These are phyloP conservation scores for Carcharodon carcharias DNA, from an alignment of 2,797 vertebrate species.

Conservation along the genomic window DNA sequence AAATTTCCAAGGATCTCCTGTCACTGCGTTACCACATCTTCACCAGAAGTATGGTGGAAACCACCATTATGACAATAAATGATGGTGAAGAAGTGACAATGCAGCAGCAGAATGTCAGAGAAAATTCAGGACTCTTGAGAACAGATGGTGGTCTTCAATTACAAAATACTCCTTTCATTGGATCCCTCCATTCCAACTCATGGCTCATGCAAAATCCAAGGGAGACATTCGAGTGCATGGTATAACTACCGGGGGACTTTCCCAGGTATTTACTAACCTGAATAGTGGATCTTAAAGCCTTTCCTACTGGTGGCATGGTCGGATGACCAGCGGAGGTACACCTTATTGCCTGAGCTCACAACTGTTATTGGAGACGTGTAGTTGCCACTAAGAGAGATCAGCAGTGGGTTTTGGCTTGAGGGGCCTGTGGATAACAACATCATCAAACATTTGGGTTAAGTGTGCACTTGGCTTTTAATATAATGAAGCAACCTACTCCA, in stretches of 20 bases:
- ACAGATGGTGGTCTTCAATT: not conserved
- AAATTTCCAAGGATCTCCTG: not conserved
- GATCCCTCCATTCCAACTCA: not conserved
- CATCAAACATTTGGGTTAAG: not conserved
- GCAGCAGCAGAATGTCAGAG: not conserved
- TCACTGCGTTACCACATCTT: not conserved
- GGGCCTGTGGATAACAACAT: conserved; percentile 61
- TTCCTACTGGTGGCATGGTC: conserved; percentile 91
- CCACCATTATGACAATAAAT: not conserved
- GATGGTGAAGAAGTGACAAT: not conserved
- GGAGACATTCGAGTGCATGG: not conserved
- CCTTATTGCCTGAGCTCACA: conserved; percentile 80
- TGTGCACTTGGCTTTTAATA: not conserved
- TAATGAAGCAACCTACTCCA: not conserved
- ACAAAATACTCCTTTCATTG: not conserved
- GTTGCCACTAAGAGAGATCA: conserved; percentile 90
- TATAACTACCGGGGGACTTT: not conserved
- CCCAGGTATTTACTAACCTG: conserved; percentile 58
- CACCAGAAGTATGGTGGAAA: not conserved
- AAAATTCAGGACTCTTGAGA: not conserved
- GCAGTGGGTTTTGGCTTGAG: conserved; percentile 81
- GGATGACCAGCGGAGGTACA: conserved; percentile 94
- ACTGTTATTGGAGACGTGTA: conserved; percentile 84
- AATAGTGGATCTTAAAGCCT: conserved; percentile 92
- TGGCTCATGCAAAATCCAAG: no score